Evolutionary conservation across 2,888 invertebrate species (phyloP), one percentile per base, ranked within the genome.

Genomic region (Drosophila sordidula): DNA sequence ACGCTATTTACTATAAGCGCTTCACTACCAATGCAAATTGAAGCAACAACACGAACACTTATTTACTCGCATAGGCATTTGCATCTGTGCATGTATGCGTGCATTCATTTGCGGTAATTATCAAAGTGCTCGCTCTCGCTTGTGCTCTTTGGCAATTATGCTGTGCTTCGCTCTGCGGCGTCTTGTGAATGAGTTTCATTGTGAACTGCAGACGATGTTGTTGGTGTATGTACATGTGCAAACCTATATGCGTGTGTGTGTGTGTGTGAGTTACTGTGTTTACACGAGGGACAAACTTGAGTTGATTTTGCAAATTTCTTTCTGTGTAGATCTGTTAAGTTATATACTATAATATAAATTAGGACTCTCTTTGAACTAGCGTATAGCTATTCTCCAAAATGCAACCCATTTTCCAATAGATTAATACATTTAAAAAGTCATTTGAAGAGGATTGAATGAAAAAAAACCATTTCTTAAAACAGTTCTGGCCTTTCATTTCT

Each of bases 1-100:
- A 83, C 80, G 77, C 71, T 86, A 68, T 88, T 83, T 89, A 84
- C 87, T 86, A 84, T 69, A 67, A 73, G 32, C 78, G 26, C 52
- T 50, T n/a, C 57, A 79, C 47, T 41, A 70, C 71, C 29, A 69
- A 76, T 67, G 75, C 70, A 75, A 67, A 70, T 70, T 56, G 18
- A 42, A 49, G 25, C 46, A 58, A 38, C 14, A 14, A 38, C 38
- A 26, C 36, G 22, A 26, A n/a, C 45, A 55, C 45, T 62, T 55
- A 51, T 36, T 32, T 61, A 38, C 42, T 34, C 36, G 38, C 34
- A 46, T 42, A 38, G 41, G 42, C 42, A 18, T 77, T 6, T 32
- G 6, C 38, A 36, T 11, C 22, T 32, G 4, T 16, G 9, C 36
- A 12, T 57, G 41, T 36, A 26, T 72, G 64, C 45, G 32, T 71